Evolutionary conservation across 2,888 invertebrate genomes (phyloP).

Genomic region (Timema podura): DNA sequence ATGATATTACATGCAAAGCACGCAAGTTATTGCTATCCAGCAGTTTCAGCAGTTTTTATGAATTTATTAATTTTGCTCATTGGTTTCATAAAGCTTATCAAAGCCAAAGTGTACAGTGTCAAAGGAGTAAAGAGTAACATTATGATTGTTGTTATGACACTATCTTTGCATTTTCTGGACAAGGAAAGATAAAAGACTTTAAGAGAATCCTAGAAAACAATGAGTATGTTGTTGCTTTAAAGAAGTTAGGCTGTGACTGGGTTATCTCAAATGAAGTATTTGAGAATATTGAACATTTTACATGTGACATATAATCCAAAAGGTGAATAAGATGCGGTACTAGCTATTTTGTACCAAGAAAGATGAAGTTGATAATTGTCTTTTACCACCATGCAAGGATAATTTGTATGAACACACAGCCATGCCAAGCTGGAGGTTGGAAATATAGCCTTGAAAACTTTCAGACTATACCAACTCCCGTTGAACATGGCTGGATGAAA

Average conservation of each 20-base stretch:
- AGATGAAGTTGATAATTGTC: neutral
- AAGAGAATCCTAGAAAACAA: neutral
- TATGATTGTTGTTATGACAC: neutral
- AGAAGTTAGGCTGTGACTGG: neutral
- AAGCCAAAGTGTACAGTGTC: neutral
- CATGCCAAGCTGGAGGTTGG: constrained; percentile 2
- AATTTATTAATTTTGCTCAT: neutral
- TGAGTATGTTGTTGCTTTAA: neutral
- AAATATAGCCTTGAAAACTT: neutral
- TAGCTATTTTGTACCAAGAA: neutral
- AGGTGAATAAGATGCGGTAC: constrained; percentile 5
- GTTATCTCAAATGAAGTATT: constrained; percentile 7
- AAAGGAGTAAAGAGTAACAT: neutral
- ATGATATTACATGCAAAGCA: neutral
- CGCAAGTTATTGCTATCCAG: neutral
- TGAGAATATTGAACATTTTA: neutral
- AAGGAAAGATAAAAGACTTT: constrained; percentile 4
- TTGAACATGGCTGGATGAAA: constrained; percentile 4
- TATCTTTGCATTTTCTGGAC: constrained; percentile 2
- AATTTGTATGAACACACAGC: constrained; percentile 5
- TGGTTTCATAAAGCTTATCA: neutral
- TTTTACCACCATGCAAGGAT: constrained; percentile 3
- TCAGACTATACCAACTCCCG: neutral
- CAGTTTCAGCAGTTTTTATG: constrained; percentile 1
- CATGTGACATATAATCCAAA: constrained; percentile 7